Base-by-base conservation (phyloP, 2,113 vertebrate species). In the Hyaena hyaena region DNA sequence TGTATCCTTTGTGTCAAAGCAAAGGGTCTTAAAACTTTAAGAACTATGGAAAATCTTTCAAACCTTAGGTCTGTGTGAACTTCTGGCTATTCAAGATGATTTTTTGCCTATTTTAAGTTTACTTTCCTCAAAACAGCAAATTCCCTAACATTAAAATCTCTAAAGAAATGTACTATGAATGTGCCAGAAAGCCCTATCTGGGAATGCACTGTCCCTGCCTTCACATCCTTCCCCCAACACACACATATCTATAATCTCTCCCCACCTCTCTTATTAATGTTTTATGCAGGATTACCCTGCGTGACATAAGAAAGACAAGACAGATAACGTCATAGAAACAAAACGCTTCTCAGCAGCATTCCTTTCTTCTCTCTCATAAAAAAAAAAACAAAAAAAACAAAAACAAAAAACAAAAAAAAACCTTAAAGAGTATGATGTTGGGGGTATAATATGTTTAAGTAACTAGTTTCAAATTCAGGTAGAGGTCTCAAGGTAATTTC, bases 331-430 rank as follows among this genome's bases (percentile, higher is more conserved):
- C 35, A 48, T 24, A 79, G 16, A 69, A 63, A 79, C 21, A 69
- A 63, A 83, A 94, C 63, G 93, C 12, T 73, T 45, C 74, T 77
- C 53, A 88, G 10, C 43, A 92, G 10, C 43, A 92, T 94, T 94
- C 68, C 33, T 89, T 88, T 85, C 83, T 89, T 80, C 39, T 74
- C 74, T 9, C 17, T 82, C 69, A 86, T 85, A 23, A 90, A 90
- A 96, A 92, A 94, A 19, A 55, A 55, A 85, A 76, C 43, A 90
- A 90, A 96, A 95, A 92, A 50, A 50, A n/a, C n/a, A n/a, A n/a
- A n/a, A n/a, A n/a, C n/a, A n/a, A n/a, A n/a, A n/a, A n/a, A n/a
- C n/a, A n/a, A n/a, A n/a, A n/a, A n/a, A 50, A 50, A 50, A 82
- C 83, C 39, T 93, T 65, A 9, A 39, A 80, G 26, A 74, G 16